phyloP scores from a whole-genome alignment of 2,888 invertebrate genomes.

The Leptinotarsa tumamoca region DNA sequence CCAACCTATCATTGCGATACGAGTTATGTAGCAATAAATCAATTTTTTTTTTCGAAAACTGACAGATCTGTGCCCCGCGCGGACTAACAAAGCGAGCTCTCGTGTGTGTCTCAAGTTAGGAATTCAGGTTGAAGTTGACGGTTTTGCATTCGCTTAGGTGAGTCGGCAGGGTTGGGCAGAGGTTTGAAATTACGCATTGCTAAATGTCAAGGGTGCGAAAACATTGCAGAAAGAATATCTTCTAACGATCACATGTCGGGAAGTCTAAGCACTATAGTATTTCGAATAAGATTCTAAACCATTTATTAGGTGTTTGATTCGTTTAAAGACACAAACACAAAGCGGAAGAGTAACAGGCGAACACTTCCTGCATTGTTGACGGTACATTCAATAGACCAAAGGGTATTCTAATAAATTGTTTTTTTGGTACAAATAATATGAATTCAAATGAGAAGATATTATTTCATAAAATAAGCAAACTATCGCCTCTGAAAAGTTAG shows the following conservation, averaged over 20 bases:
- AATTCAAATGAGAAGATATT: too few relatives aligned
- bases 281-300: too few relatives aligned
- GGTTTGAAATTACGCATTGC: not conserved
- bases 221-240: not conserved
- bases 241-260: not conserved
- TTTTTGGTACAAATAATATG: too few relatives aligned
- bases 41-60: conserved; percentile 20
- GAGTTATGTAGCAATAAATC: conserved; percentile 15
- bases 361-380: too few relatives aligned
- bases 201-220: not conserved
- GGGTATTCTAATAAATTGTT: too few relatives aligned
- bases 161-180: conserved; percentile 7
- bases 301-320: too few relatives aligned
- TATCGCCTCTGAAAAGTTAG: too few relatives aligned
- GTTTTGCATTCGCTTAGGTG: conserved; percentile 7
- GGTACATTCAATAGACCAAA: too few relatives aligned
- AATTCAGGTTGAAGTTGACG: conserved; percentile 21
- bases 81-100: not conserved
- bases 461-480: too few relatives aligned
- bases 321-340: too few relatives aligned
- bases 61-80: conserved; percentile 10
- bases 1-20: conserved; percentile 18
- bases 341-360: too few relatives aligned
- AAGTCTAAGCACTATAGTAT: too few relatives aligned
- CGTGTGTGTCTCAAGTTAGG: not conserved